These are phyloP conservation scores for Tachypleus tridentatus DNA, from an alignment of 1,140 invertebrate genomes.

Conservation along the genomic window DNA sequence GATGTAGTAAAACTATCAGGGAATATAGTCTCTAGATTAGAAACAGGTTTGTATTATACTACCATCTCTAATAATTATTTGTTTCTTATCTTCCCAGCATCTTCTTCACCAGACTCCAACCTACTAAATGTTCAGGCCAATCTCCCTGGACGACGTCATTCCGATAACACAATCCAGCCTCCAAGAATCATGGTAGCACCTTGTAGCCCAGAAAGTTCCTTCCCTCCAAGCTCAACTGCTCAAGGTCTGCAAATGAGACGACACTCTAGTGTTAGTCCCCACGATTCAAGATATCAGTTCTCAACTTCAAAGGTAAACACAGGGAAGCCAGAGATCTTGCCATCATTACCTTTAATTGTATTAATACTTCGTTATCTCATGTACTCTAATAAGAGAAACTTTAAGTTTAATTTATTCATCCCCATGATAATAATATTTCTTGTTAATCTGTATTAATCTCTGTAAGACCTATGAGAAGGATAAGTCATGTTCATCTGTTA, in stretches of 20 bases:
- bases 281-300: constrained; percentile 54
- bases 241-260: constrained; percentile 60
- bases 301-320: constrained; percentile 19
- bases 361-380: constrained; percentile 1
- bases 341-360: neutral
- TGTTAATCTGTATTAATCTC: too few relatives aligned
- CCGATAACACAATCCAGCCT: constrained; percentile 74
- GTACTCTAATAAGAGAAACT: neutral
- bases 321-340: neutral
- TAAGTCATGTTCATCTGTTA: too few relatives aligned
- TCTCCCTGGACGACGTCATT: constrained; percentile 61
- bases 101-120: constrained; percentile 68
- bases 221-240: constrained; percentile 62
- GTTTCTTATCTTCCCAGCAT: constrained; percentile 38
- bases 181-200: constrained; percentile 48
- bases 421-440: neutral
- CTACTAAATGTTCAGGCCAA: constrained; percentile 68
- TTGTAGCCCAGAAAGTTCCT: constrained; percentile 46
- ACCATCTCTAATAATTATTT: neutral
- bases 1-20: too few relatives aligned
- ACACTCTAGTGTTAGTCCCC: constrained; percentile 80
- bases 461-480: too few relatives aligned
- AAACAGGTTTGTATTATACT: too few relatives aligned
- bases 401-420: neutral
- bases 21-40: too few relatives aligned